These are phyloP conservation scores for Cephus nigrinus DNA, from an alignment of 2,888 invertebrate genomes.

Conservation along the genomic window DNA sequence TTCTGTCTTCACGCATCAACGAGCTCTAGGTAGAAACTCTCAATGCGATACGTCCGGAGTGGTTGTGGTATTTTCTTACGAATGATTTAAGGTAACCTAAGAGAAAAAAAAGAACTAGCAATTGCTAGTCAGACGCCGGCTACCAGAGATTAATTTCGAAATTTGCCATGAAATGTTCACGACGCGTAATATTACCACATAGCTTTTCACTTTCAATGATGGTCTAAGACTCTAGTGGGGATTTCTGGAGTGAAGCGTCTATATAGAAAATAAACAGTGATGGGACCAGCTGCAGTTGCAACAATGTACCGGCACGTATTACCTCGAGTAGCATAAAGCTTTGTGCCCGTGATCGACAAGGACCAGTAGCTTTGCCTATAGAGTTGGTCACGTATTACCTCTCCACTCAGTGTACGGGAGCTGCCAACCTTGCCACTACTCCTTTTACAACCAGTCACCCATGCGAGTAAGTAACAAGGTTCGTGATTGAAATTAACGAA, in stretches of 20 bases:
- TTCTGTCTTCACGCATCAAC: neutral
- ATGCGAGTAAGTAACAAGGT: neutral
- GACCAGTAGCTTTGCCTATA: slow-evolving; percentile 35
- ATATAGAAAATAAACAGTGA: neutral
- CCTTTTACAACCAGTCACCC: slow-evolving; percentile 9
- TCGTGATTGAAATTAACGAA: neutral
- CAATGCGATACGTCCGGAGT: neutral
- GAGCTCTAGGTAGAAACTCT: neutral
- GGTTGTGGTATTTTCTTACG: neutral
- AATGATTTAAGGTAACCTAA: neutral
- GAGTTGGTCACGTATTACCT: slow-evolving; percentile 52
- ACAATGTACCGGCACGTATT: slow-evolving; percentile 12
- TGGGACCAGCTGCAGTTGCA: neutral
- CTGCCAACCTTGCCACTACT: slow-evolving; percentile 12
- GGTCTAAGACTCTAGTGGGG: neutral
- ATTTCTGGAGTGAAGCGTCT: neutral
- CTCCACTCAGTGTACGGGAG: slow-evolving; percentile 28
- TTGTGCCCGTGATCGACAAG: slow-evolving; percentile 1
- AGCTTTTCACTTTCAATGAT: neutral
- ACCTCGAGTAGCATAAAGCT: slow-evolving; percentile 15
- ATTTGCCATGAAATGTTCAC: neutral
- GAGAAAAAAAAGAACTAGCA: neutral
- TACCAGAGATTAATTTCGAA: neutral
- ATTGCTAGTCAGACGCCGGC: neutral
- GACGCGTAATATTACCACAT: neutral